phyloP scores from a whole-genome alignment of 2,888 invertebrate genomes.

The Lithophane semibrunnea region DNA sequence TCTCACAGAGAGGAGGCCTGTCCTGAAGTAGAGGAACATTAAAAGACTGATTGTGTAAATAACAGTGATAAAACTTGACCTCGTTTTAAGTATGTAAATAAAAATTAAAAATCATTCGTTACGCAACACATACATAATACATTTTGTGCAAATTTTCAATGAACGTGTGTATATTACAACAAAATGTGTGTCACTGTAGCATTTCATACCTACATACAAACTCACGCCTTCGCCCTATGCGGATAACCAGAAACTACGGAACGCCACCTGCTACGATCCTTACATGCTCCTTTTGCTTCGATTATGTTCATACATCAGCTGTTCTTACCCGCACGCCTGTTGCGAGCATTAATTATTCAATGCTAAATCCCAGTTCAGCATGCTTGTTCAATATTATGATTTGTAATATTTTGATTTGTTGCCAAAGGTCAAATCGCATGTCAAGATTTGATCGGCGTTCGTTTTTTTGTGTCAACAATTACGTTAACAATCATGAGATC shows the following conservation, averaged over 20 bases:
- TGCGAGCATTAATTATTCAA: not conserved
- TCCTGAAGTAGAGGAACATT: not conserved
- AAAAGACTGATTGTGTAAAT: not conserved
- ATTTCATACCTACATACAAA: not conserved
- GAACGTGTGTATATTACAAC: not conserved
- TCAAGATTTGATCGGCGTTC: slow-evolving; percentile 9
- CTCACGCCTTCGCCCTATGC: too few species aligned
- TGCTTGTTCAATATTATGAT: slow-evolving; percentile 4
- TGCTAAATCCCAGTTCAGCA: not conserved
- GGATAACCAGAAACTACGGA: too few species aligned
- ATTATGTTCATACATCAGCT: too few species aligned
- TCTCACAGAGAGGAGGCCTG: not conserved
- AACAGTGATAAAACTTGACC: slow-evolving; percentile 7
- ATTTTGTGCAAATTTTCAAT: slow-evolving; percentile 30
- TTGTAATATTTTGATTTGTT: slow-evolving; percentile 12
- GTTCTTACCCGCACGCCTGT: too few species aligned
- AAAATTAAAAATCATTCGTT: slow-evolving; percentile 19
- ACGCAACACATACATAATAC: slow-evolving; percentile 17
- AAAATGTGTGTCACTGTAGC: slow-evolving; percentile 29
- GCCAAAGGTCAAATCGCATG: slow-evolving; percentile 22
- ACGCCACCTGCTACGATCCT: too few species aligned
- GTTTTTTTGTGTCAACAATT: not conserved
- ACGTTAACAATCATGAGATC: slow-evolving; percentile 7
- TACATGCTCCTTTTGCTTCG: too few species aligned
- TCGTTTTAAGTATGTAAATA: slow-evolving; percentile 14